A percentile compares a stretch with the other conserved stretches of the same genome.
These are phyloP conservation scores for Artibeus jamaicensis DNA, from an alignment of 2,797 vertebrate genomes.

Conservation along the genomic window DNA sequence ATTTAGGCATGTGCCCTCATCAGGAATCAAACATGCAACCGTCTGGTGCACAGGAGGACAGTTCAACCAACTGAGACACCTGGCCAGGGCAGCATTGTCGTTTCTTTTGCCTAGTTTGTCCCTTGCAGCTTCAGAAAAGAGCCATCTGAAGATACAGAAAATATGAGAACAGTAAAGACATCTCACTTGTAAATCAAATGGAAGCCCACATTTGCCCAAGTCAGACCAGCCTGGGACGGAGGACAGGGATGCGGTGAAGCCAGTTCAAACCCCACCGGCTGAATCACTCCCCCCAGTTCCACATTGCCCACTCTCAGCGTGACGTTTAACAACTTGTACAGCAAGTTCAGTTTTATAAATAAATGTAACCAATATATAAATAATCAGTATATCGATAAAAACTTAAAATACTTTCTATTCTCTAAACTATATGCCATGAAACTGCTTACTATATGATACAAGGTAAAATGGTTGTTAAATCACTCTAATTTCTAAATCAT, in stretches of 20 bases:
- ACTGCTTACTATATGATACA: background rate
- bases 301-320: background rate
- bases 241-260: background rate
- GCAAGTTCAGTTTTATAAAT: background rate
- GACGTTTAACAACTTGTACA: background rate
- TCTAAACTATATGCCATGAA: background rate
- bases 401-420: background rate
- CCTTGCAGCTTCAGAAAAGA: background rate
- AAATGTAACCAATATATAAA: background rate
- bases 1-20: no score
- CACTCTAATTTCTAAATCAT: background rate
- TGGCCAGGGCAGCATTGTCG: background rate
- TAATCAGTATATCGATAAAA: background rate
- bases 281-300: background rate
- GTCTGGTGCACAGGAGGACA: background rate
- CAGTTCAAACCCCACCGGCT: background rate
- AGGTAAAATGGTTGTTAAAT: background rate
- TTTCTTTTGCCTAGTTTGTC: background rate
- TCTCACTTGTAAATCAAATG: background rate
- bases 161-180: background rate
- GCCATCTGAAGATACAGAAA: background rate
- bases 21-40: background rate
- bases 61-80: background rate
- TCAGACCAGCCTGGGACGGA: background rate
- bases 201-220: background rate